Conservation (phyloP, 1,140 invertebrate genomes). For the Stegodyphus mimosarum region DNA sequence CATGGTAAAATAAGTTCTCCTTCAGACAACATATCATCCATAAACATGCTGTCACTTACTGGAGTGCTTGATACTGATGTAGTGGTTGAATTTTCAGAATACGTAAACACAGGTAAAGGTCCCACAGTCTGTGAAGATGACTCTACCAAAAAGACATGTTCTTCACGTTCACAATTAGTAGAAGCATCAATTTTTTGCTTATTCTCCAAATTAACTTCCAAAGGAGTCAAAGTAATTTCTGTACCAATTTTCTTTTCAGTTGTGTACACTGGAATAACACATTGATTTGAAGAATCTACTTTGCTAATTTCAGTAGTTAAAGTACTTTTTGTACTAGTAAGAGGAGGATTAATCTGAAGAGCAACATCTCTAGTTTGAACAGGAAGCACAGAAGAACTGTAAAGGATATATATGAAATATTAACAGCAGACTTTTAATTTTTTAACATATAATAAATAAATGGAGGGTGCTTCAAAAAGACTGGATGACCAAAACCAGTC, state of each 20-base stretch:
- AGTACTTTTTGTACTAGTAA: constrained; percentile 23
- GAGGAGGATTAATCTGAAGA: constrained; percentile 20
- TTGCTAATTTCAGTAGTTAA: neutral
- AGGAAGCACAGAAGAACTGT: neutral
- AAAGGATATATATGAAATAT: neutral
- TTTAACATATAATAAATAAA: too few relatives aligned
- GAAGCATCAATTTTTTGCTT: neutral
- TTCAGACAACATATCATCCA: constrained; percentile 48
- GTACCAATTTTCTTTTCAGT: neutral
- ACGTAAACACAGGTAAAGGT: neutral
- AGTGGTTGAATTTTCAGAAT: constrained; percentile 2
- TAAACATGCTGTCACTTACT: constrained; percentile 39
- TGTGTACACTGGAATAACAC: neutral
- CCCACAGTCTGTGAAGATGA: constrained; percentile 5
- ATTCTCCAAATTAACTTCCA: neutral
- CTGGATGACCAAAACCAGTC: too few relatives aligned
- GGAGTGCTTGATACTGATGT: constrained; percentile 38
- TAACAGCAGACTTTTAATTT: too few relatives aligned
- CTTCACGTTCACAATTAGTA: neutral
- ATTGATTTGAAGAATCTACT: constrained; percentile 8
- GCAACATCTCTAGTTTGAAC: constrained; percentile 37
- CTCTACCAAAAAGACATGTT: neutral
- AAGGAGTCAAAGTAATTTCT: neutral
- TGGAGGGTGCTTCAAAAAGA: too few relatives aligned
- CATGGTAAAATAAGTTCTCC: constrained; percentile 37